Evolutionary conservation across 2,888 invertebrate species (phyloP).

Genomic region (Dolichomitus sp.): DNA sequence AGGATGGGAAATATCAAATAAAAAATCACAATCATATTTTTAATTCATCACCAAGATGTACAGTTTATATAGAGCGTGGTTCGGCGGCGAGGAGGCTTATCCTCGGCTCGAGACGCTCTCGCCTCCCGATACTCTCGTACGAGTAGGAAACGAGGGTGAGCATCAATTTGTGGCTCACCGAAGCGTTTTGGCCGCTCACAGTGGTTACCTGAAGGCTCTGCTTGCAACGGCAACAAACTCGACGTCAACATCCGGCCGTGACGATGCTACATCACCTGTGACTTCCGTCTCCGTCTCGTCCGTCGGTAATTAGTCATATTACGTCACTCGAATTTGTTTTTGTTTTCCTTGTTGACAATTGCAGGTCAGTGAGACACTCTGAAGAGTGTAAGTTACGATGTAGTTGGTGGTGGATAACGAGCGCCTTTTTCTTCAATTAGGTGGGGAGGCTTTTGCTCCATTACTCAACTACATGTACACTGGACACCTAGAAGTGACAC

Average conservation of each 20-base stretch:
- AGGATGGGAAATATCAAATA: too few species aligned
- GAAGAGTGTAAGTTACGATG: background rate
- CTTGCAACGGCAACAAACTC: conserved; percentile 81
- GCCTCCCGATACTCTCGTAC: conserved; percentile 89
- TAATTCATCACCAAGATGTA: conserved; percentile 79
- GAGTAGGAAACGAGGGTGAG: conserved; percentile 89
- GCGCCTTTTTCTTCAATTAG: conserved; percentile 67
- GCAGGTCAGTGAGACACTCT: background rate
- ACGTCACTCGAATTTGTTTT: conserved; percentile 2
- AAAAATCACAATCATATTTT: conserved; percentile 11
- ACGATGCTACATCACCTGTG: conserved; percentile 68
- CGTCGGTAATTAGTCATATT: conserved; percentile 79
- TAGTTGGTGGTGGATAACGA: background rate
- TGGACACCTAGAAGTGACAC: conserved; percentile 90
- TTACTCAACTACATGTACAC: conserved; percentile 92
- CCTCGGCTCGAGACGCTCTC: conserved; percentile 81
- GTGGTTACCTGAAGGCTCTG: conserved; percentile 91
- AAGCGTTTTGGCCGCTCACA: conserved; percentile 89
- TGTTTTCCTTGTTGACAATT: background rate
- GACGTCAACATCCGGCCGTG: conserved; percentile 56
- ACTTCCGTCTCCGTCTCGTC: conserved; percentile 83
- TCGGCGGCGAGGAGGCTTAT: conserved; percentile 79
- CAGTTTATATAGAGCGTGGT: conserved; percentile 86
- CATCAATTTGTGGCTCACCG: conserved; percentile 91
- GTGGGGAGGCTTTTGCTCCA: conserved; percentile 88